Evolutionary conservation across 2,113 vertebrate genomes (phyloP).

Genomic region (Hucho hucho): DNA sequence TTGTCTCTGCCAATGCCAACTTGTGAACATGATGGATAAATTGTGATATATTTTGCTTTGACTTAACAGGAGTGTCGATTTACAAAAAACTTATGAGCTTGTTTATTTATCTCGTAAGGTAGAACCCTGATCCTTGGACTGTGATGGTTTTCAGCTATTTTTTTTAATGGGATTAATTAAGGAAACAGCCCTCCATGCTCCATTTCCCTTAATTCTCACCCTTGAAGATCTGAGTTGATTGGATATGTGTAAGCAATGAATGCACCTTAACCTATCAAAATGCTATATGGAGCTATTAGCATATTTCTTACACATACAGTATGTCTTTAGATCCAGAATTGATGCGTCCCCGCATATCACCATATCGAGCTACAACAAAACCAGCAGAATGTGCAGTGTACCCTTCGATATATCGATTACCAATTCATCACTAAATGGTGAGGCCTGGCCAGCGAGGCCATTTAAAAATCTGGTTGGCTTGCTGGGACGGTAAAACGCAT

Average conservation of each 20-base stretch:
- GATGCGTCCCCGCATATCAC: background rate
- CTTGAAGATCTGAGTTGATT: background rate
- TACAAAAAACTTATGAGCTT: background rate
- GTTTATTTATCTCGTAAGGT: background rate
- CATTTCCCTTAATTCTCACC: too few relatives aligned
- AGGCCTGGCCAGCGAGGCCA: background rate
- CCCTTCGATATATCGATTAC: background rate
- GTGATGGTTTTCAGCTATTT: too few relatives aligned
- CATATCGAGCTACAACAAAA: constrained; percentile 7
- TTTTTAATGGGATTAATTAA: too few relatives aligned
- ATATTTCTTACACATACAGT: background rate
- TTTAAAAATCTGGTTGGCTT: constrained; percentile 3
- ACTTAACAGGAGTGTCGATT: background rate
- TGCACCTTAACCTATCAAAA: too few relatives aligned
- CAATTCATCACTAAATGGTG: background rate
- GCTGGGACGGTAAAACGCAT: background rate
- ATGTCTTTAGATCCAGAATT: background rate
- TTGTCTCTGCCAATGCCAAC: too few relatives aligned
- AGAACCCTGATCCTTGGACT: too few relatives aligned
- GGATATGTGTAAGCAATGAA: background rate
- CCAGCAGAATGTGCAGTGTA: background rate
- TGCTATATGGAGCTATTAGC: constrained; percentile 1
- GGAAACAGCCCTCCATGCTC: too few relatives aligned
- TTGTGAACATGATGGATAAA: too few relatives aligned
- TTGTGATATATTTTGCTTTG: background rate